Conservation (phyloP, 2,113 vertebrate genomes). For the Erythrocercus mccallii region DNA sequence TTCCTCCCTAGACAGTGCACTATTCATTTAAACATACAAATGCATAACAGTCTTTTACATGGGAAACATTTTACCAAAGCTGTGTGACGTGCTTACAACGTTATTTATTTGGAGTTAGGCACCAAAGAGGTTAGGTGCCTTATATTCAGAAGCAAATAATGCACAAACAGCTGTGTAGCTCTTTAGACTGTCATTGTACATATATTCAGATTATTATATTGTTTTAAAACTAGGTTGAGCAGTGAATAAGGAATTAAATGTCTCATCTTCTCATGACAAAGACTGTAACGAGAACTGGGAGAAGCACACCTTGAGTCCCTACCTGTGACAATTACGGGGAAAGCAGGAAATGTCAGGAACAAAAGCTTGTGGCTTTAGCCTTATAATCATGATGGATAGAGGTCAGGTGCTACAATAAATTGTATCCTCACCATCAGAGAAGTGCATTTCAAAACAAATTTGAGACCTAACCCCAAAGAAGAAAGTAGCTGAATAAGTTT, state of each 20-base stretch:
- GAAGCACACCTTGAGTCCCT: neutral
- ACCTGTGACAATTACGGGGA: neutral
- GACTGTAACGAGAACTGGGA: neutral
- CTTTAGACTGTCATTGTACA: neutral
- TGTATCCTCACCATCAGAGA: neutral
- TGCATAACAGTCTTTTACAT: accelerated
- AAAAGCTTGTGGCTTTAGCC: neutral
- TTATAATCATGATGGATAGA: neutral
- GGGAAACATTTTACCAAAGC: neutral
- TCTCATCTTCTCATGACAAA: neutral
- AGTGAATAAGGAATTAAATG: neutral
- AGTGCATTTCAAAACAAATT: neutral
- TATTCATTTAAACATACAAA: neutral
- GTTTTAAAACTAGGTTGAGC: neutral
- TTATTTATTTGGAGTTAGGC: neutral
- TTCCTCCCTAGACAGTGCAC: neutral
- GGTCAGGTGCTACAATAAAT: neutral
- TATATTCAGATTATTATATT: neutral
- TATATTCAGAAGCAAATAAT: neutral
- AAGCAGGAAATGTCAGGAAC: neutral
- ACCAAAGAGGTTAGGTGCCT: neutral
- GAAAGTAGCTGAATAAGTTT: neutral
- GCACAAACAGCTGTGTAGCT: neutral
- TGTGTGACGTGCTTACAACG: neutral
- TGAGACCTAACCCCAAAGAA: neutral